These are phyloP conservation scores for Scaeva pyrastri DNA, from an alignment of 2,888 invertebrate genomes.

Conservation along the genomic window DNA sequence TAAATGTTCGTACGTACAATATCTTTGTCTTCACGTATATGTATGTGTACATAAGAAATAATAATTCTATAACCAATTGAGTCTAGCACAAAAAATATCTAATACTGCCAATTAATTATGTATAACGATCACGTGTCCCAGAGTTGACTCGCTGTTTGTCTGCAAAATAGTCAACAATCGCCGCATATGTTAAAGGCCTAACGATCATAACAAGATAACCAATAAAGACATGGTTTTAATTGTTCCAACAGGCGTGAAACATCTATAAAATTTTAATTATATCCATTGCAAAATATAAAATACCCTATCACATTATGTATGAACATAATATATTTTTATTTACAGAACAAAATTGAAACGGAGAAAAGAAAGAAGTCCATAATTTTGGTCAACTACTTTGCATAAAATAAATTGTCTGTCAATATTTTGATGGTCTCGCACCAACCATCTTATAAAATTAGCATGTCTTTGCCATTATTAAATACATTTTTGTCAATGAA, in stretches of 20 bases:
- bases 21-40: background rate
- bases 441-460: slow-evolving; percentile 11
- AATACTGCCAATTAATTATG: slow-evolving; percentile 31
- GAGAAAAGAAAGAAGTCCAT: background rate
- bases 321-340: background rate
- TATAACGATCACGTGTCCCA: slow-evolving; percentile 21
- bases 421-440: background rate
- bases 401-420: slow-evolving; percentile 20
- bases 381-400: slow-evolving; percentile 28
- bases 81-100: background rate
- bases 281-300: background rate
- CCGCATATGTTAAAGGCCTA: background rate
- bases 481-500: slow-evolving; percentile 10
- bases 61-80: slow-evolving; percentile 24
- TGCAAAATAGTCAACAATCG: slow-evolving; percentile 10
- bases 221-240: slow-evolving; percentile 42
- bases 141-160: background rate
- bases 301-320: no score
- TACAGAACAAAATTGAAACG: slow-evolving; percentile 1
- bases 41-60: background rate
- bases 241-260: slow-evolving; percentile 65
- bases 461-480: slow-evolving; percentile 18
- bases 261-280: slow-evolving; percentile 65
- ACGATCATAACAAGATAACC: background rate
- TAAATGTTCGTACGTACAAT: background rate